Evolutionary conservation across 2,113 vertebrate species (phyloP).

Genomic region (Gnathonemus longibarbis): DNA sequence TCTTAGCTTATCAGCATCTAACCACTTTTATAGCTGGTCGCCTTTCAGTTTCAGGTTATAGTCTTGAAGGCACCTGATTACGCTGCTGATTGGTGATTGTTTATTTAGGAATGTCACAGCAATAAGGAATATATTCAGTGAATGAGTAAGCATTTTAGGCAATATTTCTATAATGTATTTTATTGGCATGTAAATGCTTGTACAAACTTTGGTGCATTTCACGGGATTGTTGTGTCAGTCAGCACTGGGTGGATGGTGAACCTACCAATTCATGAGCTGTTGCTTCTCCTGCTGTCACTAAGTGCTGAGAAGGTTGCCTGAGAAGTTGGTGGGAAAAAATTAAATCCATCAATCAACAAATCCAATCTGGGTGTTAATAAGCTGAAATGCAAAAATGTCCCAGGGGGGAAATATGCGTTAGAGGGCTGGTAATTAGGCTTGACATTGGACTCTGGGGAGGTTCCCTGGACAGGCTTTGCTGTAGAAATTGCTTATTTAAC

Average conservation of each 20-base stretch:
- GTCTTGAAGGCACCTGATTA: neutral
- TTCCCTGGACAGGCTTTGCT: neutral
- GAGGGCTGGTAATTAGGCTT: neutral
- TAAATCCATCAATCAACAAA: neutral
- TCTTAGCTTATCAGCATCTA: neutral
- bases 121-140: neutral
- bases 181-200: neutral
- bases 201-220: neutral
- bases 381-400: neutral
- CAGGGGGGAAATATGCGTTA: neutral
- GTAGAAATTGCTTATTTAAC: neutral
- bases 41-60: neutral
- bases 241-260: neutral
- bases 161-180: neutral
- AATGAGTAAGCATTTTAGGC: neutral
- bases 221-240: neutral
- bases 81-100: neutral
- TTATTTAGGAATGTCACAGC: neutral
- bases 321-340: neutral
- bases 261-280: neutral
- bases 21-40: neutral
- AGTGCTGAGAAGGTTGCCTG: neutral
- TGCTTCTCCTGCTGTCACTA: neutral
- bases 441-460: neutral
- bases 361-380: neutral